phyloP scores from a whole-genome alignment of 2,797 vertebrate genomes.

The Sebastes melanostomus region DNA sequence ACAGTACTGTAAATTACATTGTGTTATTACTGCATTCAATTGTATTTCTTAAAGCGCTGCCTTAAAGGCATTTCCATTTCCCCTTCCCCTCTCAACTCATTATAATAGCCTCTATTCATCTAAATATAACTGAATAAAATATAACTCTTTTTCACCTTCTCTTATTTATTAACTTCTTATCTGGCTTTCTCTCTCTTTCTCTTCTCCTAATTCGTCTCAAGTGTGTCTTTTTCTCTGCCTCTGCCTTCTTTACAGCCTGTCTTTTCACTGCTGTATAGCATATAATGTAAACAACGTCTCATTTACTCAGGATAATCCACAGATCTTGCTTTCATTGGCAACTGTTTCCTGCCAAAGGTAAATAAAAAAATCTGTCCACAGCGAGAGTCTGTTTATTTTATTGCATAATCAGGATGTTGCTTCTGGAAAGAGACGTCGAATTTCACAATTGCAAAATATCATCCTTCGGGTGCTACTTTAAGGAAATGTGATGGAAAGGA shows the following conservation, averaged over 20 bases:
- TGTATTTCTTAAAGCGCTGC: neutral
- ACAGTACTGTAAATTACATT: neutral
- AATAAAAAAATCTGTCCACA: neutral
- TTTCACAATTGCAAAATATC: neutral
- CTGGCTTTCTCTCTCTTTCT: fast-evolving
- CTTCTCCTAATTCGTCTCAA: neutral
- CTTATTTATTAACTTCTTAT: neutral
- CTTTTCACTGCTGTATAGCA: neutral
- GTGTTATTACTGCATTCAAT: conserved; percentile 3
- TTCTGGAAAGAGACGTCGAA: neutral
- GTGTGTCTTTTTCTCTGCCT: neutral
- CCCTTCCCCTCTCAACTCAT: neutral
- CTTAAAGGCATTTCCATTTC: conserved; percentile 2
- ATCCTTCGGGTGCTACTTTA: neutral
- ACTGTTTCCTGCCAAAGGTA: neutral
- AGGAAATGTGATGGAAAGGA: conserved; percentile 1
- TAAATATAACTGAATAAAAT: conserved; percentile 12
- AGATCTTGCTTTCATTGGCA: neutral
- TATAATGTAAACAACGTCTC: neutral
- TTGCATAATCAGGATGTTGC: neutral
- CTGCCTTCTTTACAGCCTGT: neutral
- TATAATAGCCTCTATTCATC: neutral
- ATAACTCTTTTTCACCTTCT: neutral
- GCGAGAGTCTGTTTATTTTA: neutral
- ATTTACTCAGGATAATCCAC: neutral